These are phyloP conservation scores for Phthorimaea operculella DNA, from an alignment of 1,140 invertebrate genomes.

Conservation along the genomic window DNA sequence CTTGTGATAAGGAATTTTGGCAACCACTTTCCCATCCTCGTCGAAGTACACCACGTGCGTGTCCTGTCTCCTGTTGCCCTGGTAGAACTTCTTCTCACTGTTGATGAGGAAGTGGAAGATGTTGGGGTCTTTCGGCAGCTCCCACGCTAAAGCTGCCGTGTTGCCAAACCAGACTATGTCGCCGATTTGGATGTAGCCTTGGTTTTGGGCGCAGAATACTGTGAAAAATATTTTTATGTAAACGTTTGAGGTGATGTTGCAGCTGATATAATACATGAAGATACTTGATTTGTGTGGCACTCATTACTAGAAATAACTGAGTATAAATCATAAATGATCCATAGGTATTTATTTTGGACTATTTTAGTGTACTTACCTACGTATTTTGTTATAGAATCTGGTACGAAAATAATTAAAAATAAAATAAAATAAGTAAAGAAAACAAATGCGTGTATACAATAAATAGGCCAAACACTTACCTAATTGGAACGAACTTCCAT, in stretches of 20 bases:
- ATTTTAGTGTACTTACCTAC: too few species aligned
- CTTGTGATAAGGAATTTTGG: constrained; percentile 40
- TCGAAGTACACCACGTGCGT: constrained; percentile 26
- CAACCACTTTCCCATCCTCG: constrained; percentile 44
- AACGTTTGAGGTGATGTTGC: too few species aligned
- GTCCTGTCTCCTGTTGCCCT: constrained; percentile 36
- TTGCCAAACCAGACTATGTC: constrained; percentile 75
- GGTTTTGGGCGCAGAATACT: constrained; percentile 52
- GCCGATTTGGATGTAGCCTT: constrained; percentile 50
- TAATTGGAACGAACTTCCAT: constrained; percentile 80
- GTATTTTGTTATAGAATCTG: too few species aligned
- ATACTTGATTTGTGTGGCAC: too few species aligned
- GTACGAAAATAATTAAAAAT: too few species aligned
- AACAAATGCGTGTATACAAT: too few species aligned
- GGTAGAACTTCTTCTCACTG: constrained; percentile 26
- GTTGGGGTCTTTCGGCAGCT: constrained; percentile 72
- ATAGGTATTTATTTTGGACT: too few species aligned
- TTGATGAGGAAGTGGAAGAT: constrained; percentile 37
- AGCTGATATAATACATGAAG: too few species aligned
- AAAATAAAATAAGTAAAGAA: too few species aligned
- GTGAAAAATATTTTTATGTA: constrained; percentile 13
- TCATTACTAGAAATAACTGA: too few species aligned
- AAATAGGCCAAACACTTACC: constrained; percentile 67
- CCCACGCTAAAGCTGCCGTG: constrained; percentile 80
- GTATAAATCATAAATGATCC: too few species aligned